phyloP scores from a whole-genome alignment of 2,113 vertebrate species.

The Plecturocebus donacophilus region DNA sequence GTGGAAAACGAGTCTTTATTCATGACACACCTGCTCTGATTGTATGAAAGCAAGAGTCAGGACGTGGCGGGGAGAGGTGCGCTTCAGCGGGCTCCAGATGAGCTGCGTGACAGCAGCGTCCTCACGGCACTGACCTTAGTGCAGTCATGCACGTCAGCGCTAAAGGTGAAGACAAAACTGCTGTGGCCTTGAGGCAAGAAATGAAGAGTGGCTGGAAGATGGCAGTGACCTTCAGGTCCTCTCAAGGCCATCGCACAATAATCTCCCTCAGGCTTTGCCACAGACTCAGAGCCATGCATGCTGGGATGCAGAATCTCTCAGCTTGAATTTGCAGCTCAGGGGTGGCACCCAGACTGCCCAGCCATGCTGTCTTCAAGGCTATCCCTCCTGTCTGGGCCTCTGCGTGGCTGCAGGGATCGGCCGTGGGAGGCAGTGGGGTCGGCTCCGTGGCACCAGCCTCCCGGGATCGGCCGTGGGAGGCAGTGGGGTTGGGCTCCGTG shows the following conservation, averaged over 20 bases:
- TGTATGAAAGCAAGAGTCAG: fast-evolving
- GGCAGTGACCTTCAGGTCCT: neutral
- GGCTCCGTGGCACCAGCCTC: too few species aligned
- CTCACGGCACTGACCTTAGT: fast-evolving
- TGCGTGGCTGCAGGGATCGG: neutral
- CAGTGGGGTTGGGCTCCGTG: too few species aligned
- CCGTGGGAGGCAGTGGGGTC: too few species aligned
- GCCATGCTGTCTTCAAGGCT: neutral
- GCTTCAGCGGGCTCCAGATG: neutral
- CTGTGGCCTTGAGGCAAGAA: neutral
- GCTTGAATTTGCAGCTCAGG: neutral
- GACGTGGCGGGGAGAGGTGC: neutral
- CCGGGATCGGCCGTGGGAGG: too few species aligned
- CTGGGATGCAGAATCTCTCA: neutral
- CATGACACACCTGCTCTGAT: fast-evolving
- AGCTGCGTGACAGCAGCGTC: fast-evolving
- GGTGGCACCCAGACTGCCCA: neutral
- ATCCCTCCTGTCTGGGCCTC: neutral
- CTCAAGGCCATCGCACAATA: neutral
- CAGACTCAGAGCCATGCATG: neutral
- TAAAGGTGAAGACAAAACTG: neutral
- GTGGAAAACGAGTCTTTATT: fast-evolving
- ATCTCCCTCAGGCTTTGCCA: neutral
- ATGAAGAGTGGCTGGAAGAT: fast-evolving
- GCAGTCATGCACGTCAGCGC: fast-evolving